phyloP scores from a whole-genome alignment of 2,797 vertebrate genomes.

The Sarcoramphus papa region DNA sequence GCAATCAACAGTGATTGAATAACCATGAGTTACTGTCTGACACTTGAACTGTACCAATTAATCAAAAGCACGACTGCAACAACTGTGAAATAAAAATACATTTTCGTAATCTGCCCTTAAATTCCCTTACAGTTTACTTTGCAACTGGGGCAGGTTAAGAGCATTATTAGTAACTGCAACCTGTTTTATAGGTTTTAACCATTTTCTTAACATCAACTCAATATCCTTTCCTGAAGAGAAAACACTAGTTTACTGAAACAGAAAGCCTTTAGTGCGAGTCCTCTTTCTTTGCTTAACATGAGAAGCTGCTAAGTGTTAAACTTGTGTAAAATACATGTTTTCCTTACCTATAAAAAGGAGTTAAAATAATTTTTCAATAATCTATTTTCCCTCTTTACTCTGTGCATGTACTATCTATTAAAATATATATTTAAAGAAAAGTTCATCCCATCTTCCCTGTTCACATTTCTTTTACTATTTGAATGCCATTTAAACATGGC shows the following conservation, averaged over 20 bases:
- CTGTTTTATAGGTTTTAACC: neutral
- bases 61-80: neutral
- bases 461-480: neutral
- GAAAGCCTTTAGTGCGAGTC: neutral
- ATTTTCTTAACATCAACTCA: neutral
- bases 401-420: neutral
- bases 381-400: neutral
- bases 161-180: neutral
- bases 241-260: neutral
- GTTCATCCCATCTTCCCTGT: neutral
- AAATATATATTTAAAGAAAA: neutral
- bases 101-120: neutral
- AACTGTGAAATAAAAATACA: constrained; percentile 8
- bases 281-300: neutral
- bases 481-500: neutral
- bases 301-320: neutral
- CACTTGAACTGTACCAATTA: constrained; percentile 32
- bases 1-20: constrained; percentile 41
- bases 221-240: neutral
- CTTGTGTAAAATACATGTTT: neutral
- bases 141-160: neutral
- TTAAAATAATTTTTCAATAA: neutral
- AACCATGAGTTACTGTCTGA: constrained; percentile 31
- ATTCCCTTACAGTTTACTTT: neutral
- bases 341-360: neutral